A percentile compares a stretch with the other conserved stretches of the same genome.
Evolutionary conservation across 1,140 invertebrate genomes (phyloP).

Genomic region (Sarcophaga peregrina): DNA sequence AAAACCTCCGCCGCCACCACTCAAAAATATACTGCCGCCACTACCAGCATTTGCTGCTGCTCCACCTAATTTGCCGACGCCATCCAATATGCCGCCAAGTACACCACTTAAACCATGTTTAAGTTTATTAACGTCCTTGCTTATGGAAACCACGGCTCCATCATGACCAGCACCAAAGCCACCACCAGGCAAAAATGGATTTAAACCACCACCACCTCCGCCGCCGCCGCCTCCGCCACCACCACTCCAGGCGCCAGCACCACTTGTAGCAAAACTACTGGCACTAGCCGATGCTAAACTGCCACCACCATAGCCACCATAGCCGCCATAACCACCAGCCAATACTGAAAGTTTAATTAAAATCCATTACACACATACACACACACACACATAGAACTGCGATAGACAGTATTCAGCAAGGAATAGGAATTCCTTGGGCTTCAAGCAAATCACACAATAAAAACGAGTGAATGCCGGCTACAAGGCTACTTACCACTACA

Average conservation of each 20-base stretch:
- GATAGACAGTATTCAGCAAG: neutral
- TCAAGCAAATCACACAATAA: neutral
- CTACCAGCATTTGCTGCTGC: neutral
- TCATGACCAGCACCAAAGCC: neutral
- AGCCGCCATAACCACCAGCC: constrained; percentile 40
- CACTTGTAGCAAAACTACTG: constrained; percentile 33
- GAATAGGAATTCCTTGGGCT: neutral
- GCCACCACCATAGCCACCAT: constrained; percentile 30
- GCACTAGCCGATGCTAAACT: constrained; percentile 40
- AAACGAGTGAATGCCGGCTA: neutral
- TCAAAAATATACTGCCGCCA: neutral
- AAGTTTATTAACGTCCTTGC: constrained; percentile 33
- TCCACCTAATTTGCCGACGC: constrained; percentile 33
- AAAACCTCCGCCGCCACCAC: constrained; percentile 12
- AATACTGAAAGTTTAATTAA: constrained; percentile 35
- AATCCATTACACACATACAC: constrained; percentile 20
- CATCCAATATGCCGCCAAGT: constrained; percentile 37
- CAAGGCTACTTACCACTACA: neutral
- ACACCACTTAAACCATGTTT: constrained; percentile 29
- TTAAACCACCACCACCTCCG: neutral
- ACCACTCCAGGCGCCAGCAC: constrained; percentile 19
- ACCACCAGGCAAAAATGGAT: constrained; percentile 42
- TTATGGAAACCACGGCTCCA: constrained; percentile 17
- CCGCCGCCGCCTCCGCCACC: neutral
- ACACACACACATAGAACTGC: neutral